A percentile compares a stretch with the other conserved stretches of the same genome.
These are phyloP conservation scores for Karalla daura DNA, from an alignment of 2,797 vertebrate species.

Conservation along the genomic window DNA sequence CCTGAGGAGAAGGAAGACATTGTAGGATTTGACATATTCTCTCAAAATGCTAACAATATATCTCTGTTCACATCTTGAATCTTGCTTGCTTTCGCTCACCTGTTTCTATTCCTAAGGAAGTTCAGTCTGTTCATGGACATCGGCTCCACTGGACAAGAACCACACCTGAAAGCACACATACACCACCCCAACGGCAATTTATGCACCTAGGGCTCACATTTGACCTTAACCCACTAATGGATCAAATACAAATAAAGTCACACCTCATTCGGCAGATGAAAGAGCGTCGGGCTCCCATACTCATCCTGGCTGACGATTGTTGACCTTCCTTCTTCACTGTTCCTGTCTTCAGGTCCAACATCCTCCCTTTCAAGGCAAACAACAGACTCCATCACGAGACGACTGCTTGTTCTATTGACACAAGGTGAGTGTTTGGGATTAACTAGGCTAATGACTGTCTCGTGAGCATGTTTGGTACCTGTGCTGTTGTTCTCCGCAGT, in stretches of 20 bases:
- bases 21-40: not conserved
- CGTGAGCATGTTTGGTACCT: conserved; percentile 72
- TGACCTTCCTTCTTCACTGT: conserved; percentile 98
- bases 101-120: conserved; percentile 92
- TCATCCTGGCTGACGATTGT: conserved; percentile 95
- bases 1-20: conserved; percentile 71
- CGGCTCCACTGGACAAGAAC: conserved; percentile 87
- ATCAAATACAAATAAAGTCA: not conserved
- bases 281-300: conserved; percentile 94
- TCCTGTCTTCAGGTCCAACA: conserved; percentile 96
- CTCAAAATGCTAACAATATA: not conserved
- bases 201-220: not conserved
- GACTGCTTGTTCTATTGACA: not conserved
- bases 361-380: conserved; percentile 84
- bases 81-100: conserved; percentile 73
- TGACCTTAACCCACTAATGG: too few species aligned
- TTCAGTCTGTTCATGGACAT: conserved; percentile 91
- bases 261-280: conserved; percentile 99
- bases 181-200: conserved; percentile 58
- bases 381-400: not conserved
- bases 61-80: not conserved
- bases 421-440: not conserved
- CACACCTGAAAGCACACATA: conserved; percentile 85
- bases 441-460: not conserved
- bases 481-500: conserved; percentile 91